Base-by-base conservation (phyloP, 2,888 invertebrate species). In the Netelia melanura region DNA sequence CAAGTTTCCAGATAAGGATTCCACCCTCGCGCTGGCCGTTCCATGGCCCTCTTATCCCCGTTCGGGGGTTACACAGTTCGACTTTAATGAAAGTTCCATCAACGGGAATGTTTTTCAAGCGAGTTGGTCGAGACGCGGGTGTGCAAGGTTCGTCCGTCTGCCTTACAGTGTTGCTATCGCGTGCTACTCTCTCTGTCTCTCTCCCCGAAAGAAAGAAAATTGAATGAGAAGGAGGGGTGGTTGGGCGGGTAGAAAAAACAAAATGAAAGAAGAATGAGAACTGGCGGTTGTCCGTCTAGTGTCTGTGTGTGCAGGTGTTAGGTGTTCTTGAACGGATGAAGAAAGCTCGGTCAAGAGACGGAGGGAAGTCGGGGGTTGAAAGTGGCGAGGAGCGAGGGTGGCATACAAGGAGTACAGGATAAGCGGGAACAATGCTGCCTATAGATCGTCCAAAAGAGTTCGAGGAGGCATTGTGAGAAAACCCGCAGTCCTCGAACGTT, bases 1-100 rank as follows among this genome's bases (percentile, higher is more conserved):
- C 89, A 84, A 91, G 89, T 91, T 91, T 90, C 87, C 86, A 89
- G 91, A 91, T 90, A 90, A 90, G 89, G 88, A 85, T 84, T 74
- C 78, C 72, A 84, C 79, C 81, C 78, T 82, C 52, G 44, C 65
- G 75, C 61, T 70, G 76, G 81, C 70, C 75, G 30, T 78, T 30
- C 75, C 71, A 70, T 68, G 78, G 68, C 30, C 74, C 58, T n/a
- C 38, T 38, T 62, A 62, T 21, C 62, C 76, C 38, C 81, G 65
- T 74, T 70, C 67, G 86, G 79, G 86, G 79, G 70, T 81, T 62
- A 74, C 58, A 81, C 81, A 83, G 81, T 78, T 80, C 84, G 83
- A 88, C 89, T 89, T 90, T 90, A 91, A 91, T 91, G 90, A 91
- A 90, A 90, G 86, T 89, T 87, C 86, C 83, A 56, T 70, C 81